Evolutionary conservation across 2,888 invertebrate genomes (phyloP), one percentile per base, ranked within the genome.

Genomic region (Meganola albula): DNA sequence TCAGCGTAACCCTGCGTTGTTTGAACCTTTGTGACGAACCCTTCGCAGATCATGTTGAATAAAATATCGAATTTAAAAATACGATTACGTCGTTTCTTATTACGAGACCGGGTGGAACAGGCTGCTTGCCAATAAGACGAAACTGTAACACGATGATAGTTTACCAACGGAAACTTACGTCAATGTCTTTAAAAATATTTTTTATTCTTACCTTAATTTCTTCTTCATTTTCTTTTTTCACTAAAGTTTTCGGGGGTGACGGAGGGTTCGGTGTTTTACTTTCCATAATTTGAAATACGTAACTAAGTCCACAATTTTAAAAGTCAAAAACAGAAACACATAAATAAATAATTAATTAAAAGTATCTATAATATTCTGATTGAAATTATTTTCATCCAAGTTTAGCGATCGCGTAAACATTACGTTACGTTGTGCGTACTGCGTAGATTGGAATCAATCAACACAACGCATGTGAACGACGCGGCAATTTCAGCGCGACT

Each of bases 191-290:
- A 20, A 59, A 61, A 65, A 62, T 54, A 53, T 63, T 47, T 38
- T 44, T 32, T 40, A 55, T 48, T 42, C 62, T 67, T 82, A 93
- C 92, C 89, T 92, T 92, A 70, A 92, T 92, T 82, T 92, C 92
- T 82, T 92, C 92, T 76, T 90, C 91, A 56, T 89, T 84, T 70
- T 92, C 92, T 74, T 92, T 92, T 74, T 92, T 92, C 51, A 90
- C 85, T 60, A 74, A 77, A 24, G 74, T 59, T 41, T 74, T 72
- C 6, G 77, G 76, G 13, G 84, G 78, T 34, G 80, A 72, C 4
- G 74, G 57, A 20, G 75, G 60, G 31, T 75, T 67, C 12, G 87
- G 76, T 20, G 86, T 77, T 69, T 88, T 88, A 48, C 77, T 82
- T 56, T 84, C 88, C 90, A 90, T 89, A 53, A 44, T 63, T 34